Evolutionary conservation across 2,113 vertebrate genomes (phyloP).

Genomic region (Nyctibius bracteatus): DNA sequence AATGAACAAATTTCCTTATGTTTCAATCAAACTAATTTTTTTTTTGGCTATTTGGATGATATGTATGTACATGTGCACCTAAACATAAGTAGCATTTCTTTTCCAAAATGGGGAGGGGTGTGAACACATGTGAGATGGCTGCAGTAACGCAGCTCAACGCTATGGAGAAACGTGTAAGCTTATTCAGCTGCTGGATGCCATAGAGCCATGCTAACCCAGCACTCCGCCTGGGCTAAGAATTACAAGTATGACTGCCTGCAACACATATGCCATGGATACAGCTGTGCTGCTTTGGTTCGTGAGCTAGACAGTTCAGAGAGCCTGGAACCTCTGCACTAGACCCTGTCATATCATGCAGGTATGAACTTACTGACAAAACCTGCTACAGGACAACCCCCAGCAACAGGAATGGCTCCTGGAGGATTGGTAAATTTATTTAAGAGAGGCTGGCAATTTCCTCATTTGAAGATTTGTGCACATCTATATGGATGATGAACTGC

Average conservation of each 20-base stretch:
- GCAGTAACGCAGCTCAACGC: not conserved
- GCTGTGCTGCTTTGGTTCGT: not conserved
- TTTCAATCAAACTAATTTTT: not conserved
- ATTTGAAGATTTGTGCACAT: not conserved
- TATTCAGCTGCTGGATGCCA: not conserved
- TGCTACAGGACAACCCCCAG: not conserved
- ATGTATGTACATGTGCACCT: not conserved
- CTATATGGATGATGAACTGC: not conserved
- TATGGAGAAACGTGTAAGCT: not conserved
- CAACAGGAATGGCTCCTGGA: not conserved
- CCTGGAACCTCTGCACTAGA: not conserved
- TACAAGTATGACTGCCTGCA: not conserved
- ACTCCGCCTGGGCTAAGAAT: not conserved
- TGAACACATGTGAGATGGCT: not conserved
- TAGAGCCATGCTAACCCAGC: not conserved
- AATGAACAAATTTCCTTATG: not conserved
- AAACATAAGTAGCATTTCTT: not conserved
- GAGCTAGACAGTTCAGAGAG: not conserved
- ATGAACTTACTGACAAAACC: not conserved
- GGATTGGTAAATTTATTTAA: not conserved
- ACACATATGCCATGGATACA: accelerated
- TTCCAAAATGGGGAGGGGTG: not conserved
- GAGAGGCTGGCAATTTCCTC: not conserved
- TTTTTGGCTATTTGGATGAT: not conserved
- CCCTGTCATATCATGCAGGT: accelerated